phyloP scores from a whole-genome alignment of 2,113 vertebrate species.

The Protobothrops mucrosquamatus region DNA sequence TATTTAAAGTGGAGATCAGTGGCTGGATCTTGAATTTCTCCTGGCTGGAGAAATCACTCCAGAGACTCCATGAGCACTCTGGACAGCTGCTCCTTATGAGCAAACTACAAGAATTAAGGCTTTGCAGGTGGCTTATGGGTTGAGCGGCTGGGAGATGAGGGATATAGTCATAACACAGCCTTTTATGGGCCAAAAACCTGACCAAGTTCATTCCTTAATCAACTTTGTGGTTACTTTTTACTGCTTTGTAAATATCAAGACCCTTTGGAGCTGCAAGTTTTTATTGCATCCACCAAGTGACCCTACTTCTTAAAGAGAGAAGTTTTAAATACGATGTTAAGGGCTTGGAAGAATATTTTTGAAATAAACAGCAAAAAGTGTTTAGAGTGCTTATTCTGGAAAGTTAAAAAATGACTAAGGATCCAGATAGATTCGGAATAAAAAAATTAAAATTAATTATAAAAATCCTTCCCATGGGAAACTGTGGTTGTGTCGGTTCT shows the following conservation, averaged over 20 bases:
- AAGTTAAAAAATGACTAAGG: not conserved
- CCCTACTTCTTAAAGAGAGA: not conserved
- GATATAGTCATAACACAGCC: not conserved
- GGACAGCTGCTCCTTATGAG: not conserved
- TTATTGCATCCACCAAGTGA: not conserved
- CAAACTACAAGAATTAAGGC: not conserved
- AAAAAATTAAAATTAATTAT: not conserved
- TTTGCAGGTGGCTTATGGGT: not conserved
- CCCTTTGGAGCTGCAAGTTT: not conserved
- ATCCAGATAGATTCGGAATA: not conserved
- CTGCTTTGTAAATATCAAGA: not conserved
- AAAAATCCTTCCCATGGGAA: not conserved
- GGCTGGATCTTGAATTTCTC: not conserved
- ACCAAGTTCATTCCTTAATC: not conserved
- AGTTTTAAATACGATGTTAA: not conserved
- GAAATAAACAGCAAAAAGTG: not conserved
- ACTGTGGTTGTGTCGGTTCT: not conserved
- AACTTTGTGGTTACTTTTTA: not conserved
- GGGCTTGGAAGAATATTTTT: not conserved
- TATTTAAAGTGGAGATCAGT: not conserved
- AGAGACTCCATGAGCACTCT: not conserved
- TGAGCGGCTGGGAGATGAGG: not conserved
- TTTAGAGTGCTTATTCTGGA: not conserved
- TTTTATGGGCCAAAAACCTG: not conserved
- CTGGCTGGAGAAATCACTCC: not conserved